phyloP scores from a whole-genome alignment of 2,113 vertebrate genomes.

The Cyprinodon brontotheroides region DNA sequence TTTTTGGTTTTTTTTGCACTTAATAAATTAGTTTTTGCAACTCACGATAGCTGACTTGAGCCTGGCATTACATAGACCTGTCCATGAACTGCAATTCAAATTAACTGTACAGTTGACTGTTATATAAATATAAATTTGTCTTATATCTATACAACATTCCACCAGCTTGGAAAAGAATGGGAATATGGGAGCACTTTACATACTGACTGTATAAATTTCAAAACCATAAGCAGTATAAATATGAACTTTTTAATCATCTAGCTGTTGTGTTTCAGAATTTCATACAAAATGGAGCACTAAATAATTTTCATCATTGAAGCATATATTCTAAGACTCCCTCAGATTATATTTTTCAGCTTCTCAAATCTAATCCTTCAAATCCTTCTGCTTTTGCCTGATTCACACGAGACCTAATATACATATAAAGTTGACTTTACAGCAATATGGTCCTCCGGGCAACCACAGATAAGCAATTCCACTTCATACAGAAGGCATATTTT shows the following conservation, averaged over 20 bases:
- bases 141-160: too few relatives aligned
- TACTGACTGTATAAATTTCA: too few relatives aligned
- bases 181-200: too few relatives aligned
- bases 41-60: too few relatives aligned
- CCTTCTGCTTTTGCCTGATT: conserved; percentile 4
- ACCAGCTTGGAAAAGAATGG: too few relatives aligned
- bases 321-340: conserved; percentile 11
- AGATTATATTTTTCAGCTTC: conserved; percentile 23
- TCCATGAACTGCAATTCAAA: too few relatives aligned
- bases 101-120: too few relatives aligned
- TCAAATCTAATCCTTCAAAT: conserved; percentile 18
- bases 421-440: conserved; percentile 8
- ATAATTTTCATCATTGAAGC: conserved; percentile 3
- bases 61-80: too few relatives aligned
- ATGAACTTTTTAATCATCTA: conserved; percentile 8
- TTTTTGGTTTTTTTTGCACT: not conserved
- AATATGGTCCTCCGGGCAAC: conserved; percentile 10
- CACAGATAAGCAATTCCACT: conserved; percentile 23
- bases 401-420: conserved; percentile 37
- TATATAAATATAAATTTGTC: too few relatives aligned
- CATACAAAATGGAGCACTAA: conserved; percentile 10
- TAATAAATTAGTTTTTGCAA: too few relatives aligned
- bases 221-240: not conserved
- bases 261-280: conserved; percentile 1
- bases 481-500: conserved; percentile 29